Evolutionary conservation across 2,888 invertebrate species (phyloP).

Genomic region (Drosophila greeni): DNA sequence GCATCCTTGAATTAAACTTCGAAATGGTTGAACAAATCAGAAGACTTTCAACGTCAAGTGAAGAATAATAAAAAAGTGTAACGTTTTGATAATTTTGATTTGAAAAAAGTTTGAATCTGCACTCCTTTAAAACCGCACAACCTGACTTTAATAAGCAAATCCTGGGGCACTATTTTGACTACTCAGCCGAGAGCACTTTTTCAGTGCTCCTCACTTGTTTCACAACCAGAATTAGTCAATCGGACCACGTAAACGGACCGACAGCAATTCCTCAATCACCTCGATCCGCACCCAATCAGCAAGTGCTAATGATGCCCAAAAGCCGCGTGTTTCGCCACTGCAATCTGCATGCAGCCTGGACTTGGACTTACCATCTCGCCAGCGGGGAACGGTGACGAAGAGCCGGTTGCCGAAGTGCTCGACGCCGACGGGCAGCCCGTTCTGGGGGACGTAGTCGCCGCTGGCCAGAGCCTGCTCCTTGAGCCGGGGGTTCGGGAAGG

Average conservation of each 20-base stretch:
- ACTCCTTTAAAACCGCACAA: neutral
- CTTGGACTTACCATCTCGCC: conserved; percentile 84
- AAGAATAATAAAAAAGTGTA: no score
- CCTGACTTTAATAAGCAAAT: neutral
- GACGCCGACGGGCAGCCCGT: conserved; percentile 89
- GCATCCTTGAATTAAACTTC: neutral
- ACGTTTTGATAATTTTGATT: no score
- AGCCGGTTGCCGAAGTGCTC: conserved; percentile 89
- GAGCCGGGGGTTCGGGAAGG: conserved; percentile 83
- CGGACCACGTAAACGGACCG: neutral
- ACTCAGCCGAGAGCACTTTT: no score
- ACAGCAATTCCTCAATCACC: conserved; percentile 13
- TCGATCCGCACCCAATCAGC: conserved; percentile 6
- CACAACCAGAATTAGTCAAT: neutral
- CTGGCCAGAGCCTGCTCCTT: conserved; percentile 83
- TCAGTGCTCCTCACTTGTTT: neutral
- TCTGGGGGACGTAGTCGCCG: conserved; percentile 86
- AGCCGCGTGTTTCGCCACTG: no score
- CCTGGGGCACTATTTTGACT: no score
- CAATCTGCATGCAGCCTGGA: conserved; percentile 13
- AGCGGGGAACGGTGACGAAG: conserved; percentile 90
- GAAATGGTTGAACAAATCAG: no score
- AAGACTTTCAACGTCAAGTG: no score
- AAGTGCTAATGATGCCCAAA: conserved; percentile 35
- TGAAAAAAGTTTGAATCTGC: no score